Conservation (phyloP, 2,797 vertebrate species). For the Propithecus perrieri region DNA sequence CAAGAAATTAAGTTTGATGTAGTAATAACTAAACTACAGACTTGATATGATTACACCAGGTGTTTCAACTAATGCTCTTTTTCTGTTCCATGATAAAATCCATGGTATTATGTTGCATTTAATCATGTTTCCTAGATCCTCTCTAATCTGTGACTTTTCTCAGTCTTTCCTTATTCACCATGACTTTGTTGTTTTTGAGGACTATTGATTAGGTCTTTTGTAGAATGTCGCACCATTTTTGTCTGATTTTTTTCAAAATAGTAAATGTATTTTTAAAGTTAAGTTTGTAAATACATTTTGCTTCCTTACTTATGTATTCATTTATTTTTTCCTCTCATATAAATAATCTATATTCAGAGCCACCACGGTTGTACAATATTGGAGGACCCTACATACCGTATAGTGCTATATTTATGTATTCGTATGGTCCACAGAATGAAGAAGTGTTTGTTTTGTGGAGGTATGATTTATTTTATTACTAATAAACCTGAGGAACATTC, state of each 20-base stretch:
- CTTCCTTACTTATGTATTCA: not conserved
- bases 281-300: not conserved
- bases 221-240: not conserved
- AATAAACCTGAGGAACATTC: not conserved
- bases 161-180: not conserved
- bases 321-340: not conserved
- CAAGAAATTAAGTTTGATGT: not conserved
- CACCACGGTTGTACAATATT: not conserved
- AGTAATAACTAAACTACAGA: not conserved
- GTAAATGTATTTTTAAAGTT: not conserved
- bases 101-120: not conserved
- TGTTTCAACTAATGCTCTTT: not conserved
- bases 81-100: not conserved
- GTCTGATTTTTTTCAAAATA: not conserved
- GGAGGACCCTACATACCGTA: accelerated
- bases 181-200: not conserved
- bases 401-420: not conserved
- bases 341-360: not conserved
- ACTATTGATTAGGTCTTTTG: not conserved
- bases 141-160: not conserved
- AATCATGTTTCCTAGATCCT: not conserved
- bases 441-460: not conserved
- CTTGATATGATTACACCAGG: not conserved
- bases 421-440: not conserved
- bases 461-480: not conserved